Percentiles rank a stretch among this genome's conserved stretches.
Conservation (phyloP, 1,140 invertebrate genomes). For the Drosophila miranda region DNA sequence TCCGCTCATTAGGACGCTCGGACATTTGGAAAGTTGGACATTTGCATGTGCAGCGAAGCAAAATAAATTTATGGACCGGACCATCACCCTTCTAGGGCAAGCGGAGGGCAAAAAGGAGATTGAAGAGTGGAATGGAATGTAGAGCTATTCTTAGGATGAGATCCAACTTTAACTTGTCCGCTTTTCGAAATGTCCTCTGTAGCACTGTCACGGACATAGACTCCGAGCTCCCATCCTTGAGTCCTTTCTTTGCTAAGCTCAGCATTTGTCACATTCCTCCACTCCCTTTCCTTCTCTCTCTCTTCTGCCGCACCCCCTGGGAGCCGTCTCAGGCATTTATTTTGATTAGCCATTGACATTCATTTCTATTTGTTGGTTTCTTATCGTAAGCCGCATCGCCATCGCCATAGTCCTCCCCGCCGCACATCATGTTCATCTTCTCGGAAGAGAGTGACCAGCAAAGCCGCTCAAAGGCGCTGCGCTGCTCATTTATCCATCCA, state of each 20-base stretch:
- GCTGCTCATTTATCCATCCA: background rate
- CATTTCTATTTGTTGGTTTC: constrained; percentile 77
- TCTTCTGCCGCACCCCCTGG: background rate
- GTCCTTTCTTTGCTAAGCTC: constrained; percentile 7
- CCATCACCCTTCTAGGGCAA: background rate
- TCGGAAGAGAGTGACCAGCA: constrained; percentile 40
- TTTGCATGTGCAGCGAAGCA: constrained; percentile 68
- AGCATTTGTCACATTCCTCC: constrained; percentile 42
- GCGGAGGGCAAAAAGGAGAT: background rate
- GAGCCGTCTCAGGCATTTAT: constrained; percentile 61
- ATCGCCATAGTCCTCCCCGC: constrained; percentile 17
- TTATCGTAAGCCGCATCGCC: constrained; percentile 64
- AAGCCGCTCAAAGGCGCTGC: constrained; percentile 4
- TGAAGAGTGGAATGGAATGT: background rate
- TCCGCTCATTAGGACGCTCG: constrained; percentile 61
- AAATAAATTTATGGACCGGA: constrained; percentile 67
- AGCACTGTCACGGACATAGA: no score
- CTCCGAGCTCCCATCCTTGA: background rate
- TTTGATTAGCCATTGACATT: constrained; percentile 80
- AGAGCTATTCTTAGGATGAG: background rate
- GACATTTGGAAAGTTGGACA: constrained; percentile 52
- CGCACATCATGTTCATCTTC: constrained; percentile 6
- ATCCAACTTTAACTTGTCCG: background rate
- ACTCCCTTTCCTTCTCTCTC: no score
- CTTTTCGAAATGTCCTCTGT: no score